These are phyloP conservation scores for Turnix velox DNA, from an alignment of 2,113 vertebrate genomes.

Conservation along the genomic window DNA sequence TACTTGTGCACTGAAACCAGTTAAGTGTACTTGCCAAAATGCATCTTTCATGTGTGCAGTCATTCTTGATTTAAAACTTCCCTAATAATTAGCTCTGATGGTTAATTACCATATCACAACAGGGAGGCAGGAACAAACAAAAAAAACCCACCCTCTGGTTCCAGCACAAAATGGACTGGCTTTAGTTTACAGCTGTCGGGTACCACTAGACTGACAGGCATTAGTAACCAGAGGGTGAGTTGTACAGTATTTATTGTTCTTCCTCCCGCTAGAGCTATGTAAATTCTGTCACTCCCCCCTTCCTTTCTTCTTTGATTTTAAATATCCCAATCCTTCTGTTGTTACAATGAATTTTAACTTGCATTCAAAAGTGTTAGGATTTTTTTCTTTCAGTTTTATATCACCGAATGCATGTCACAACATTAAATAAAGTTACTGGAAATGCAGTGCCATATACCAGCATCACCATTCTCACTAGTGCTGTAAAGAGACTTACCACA, in stretches of 20 bases:
- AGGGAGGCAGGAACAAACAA: fast-evolving
- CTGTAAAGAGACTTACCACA: not conserved
- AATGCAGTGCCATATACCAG: not conserved
- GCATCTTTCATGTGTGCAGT: fast-evolving
- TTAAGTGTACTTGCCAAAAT: not conserved
- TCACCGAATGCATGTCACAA: no score
- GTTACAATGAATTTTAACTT: not conserved
- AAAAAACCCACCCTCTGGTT: not conserved
- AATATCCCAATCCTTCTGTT: not conserved
- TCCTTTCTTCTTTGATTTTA: not conserved
- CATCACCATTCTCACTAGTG: not conserved
- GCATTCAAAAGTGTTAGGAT: not conserved
- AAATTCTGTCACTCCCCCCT: not conserved
- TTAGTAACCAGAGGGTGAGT: no score
- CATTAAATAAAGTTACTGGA: not conserved
- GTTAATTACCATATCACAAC: not conserved
- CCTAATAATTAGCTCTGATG: not conserved
- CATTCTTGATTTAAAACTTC: not conserved
- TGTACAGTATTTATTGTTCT: fast-evolving
- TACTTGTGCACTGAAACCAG: not conserved
- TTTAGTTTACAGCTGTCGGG: not conserved
- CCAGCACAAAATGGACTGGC: not conserved
- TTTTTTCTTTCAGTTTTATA: not conserved
- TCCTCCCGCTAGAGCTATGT: not conserved
- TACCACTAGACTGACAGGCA: not conserved